A percentile compares a stretch with the other conserved stretches of the same genome.
Conservation (phyloP, 2,797 vertebrate species). For the Fratercula arctica region DNA sequence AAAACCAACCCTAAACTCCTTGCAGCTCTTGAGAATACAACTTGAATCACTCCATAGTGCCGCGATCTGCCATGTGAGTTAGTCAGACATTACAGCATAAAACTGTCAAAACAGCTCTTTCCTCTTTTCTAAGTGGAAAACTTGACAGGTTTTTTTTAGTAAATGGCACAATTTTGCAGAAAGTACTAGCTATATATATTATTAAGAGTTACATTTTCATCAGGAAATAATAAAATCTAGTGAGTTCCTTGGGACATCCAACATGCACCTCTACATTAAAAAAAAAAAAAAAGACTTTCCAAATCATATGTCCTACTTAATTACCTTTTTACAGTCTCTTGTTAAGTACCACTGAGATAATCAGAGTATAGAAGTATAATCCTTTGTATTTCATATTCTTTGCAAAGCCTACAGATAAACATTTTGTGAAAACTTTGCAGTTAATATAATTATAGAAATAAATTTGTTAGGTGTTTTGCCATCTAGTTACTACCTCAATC, state of each 20-base stretch:
- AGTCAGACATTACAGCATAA: background rate
- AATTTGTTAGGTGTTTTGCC: background rate
- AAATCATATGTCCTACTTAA: background rate
- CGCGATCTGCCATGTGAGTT: background rate
- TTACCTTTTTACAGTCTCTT: background rate
- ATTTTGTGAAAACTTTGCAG: background rate
- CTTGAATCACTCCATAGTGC: background rate
- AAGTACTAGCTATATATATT: background rate
- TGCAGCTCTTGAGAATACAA: background rate
- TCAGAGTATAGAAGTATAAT: background rate
- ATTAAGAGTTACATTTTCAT: background rate
- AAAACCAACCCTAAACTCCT: background rate
- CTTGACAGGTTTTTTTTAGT: background rate
- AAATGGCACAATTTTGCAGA: background rate
- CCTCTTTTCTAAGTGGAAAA: background rate
- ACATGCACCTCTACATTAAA: background rate
- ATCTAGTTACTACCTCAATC: background rate
- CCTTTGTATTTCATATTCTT: background rate
- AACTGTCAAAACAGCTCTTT: background rate
- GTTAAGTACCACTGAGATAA: background rate
- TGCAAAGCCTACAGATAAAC: background rate
- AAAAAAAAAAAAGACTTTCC: background rate
- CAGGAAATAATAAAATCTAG: background rate
- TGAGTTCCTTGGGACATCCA: background rate
- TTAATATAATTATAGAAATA: background rate